A percentile compares a stretch with the other conserved stretches of the same genome.
phyloP scores from a whole-genome alignment of 2,113 vertebrate species.

The Tautogolabrus adspersus region DNA sequence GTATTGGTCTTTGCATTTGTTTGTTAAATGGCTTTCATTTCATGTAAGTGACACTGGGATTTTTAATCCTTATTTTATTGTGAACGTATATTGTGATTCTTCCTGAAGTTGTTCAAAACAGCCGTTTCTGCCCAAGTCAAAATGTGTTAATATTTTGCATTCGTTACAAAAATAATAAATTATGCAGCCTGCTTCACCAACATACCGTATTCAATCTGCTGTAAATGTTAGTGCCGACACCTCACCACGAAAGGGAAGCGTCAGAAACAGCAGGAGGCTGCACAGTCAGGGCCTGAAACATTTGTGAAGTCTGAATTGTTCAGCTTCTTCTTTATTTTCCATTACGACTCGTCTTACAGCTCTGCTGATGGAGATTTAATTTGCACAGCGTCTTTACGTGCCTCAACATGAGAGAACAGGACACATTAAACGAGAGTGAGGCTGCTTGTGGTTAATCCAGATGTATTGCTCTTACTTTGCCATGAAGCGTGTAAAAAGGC shows the following conservation, averaged over 20 bases:
- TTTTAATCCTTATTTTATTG: too few species aligned
- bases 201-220: neutral
- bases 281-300: conserved; percentile 14
- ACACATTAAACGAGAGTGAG: conserved; percentile 42
- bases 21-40: too few species aligned
- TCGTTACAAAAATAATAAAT: neutral
- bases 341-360: conserved; percentile 54
- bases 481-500: conserved; percentile 26
- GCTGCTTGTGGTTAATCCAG: conserved; percentile 37
- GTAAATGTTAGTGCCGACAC: neutral
- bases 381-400: conserved; percentile 52
- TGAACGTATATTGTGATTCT: too few species aligned
- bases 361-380: conserved; percentile 69
- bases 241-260: conserved; percentile 19
- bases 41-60: too few species aligned
- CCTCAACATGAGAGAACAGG: conserved; percentile 43
- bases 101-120: too few species aligned
- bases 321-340: conserved; percentile 51
- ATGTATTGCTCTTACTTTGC: conserved; percentile 37
- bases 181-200: too few species aligned
- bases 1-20: too few species aligned
- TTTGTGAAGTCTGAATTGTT: conserved; percentile 48
- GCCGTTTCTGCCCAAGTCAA: too few species aligned
- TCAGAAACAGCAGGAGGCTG: conserved; percentile 21
- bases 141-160: neutral